Evolutionary conservation across 2,113 vertebrate genomes (phyloP).

Genomic region (Columba janthina): DNA sequence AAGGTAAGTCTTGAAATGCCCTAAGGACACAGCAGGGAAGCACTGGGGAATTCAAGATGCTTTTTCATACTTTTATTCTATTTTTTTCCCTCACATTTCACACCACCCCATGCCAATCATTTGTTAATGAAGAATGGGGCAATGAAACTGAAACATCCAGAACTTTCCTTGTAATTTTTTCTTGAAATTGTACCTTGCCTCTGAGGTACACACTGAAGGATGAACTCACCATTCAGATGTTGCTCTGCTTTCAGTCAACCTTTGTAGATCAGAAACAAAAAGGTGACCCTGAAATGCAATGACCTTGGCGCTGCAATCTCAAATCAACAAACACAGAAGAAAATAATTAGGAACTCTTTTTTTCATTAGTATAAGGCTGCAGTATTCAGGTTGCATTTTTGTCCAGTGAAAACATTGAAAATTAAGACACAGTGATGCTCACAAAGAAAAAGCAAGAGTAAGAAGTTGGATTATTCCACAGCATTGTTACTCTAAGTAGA

Average conservation of each 20-base stretch:
- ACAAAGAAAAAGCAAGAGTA: neutral
- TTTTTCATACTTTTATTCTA: neutral
- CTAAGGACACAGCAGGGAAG: conserved; percentile 12
- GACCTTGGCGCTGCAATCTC: neutral
- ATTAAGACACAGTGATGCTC: neutral
- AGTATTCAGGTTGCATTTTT: neutral
- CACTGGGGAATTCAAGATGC: conserved; percentile 3
- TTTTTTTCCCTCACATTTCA: conserved; percentile 30
- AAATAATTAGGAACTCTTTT: neutral
- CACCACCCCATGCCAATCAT: neutral
- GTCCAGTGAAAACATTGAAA: neutral
- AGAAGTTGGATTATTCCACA: neutral
- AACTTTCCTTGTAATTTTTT: neutral
- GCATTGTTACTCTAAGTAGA: neutral
- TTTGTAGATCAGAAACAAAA: conserved; percentile 1
- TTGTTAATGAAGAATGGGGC: neutral
- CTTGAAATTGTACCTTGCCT: neutral
- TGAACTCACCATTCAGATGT: neutral
- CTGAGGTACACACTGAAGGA: neutral
- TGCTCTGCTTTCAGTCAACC: neutral
- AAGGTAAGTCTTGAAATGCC: conserved; percentile 40
- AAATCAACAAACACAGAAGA: neutral
- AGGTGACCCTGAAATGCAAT: neutral
- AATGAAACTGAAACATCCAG: neutral
- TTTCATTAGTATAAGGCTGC: neutral